Evolutionary conservation across 2,797 vertebrate species (phyloP).

Genomic region (Crenuchus spilurus): DNA sequence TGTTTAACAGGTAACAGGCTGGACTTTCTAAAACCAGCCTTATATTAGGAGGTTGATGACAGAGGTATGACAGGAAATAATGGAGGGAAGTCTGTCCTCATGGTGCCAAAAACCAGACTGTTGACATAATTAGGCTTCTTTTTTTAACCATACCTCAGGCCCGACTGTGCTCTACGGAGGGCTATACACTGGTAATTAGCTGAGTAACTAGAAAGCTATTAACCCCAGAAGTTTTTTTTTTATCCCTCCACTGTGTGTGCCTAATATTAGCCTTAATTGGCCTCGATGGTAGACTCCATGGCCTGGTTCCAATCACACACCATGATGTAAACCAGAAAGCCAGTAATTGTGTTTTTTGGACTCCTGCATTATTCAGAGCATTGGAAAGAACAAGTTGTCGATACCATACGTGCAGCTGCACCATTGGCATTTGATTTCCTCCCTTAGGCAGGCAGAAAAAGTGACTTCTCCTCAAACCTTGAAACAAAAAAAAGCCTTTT

Average conservation of each 20-base stretch:
- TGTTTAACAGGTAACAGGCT: conserved; percentile 42
- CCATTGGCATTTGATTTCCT: conserved; percentile 13
- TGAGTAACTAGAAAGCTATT: conserved; percentile 72
- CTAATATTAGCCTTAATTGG: conserved; percentile 76
- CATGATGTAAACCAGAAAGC: conserved; percentile 45
- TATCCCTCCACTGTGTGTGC: conserved; percentile 49
- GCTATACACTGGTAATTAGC: conserved; percentile 69
- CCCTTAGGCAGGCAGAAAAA: background rate
- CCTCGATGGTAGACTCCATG: conserved; percentile 64
- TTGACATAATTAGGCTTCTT: conserved; percentile 64
- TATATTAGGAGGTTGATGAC: conserved; percentile 33
- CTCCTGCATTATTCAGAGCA: background rate
- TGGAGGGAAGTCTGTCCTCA: conserved; percentile 26
- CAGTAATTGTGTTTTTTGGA: conserved; percentile 34
- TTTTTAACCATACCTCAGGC: conserved; percentile 52
- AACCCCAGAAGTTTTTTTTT: conserved; percentile 63
- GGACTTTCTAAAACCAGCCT: too few relatives aligned
- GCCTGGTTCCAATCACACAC: conserved; percentile 66
- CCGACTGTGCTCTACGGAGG: conserved; percentile 51
- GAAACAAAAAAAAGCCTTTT: background rate
- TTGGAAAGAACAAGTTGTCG: conserved; percentile 27
- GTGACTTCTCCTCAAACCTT: background rate
- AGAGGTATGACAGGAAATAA: conserved; percentile 38
- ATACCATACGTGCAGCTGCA: background rate
- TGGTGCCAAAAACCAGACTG: conserved; percentile 35